Conservation (phyloP, 2,888 invertebrate genomes). For the Trisateles emortualis region DNA sequence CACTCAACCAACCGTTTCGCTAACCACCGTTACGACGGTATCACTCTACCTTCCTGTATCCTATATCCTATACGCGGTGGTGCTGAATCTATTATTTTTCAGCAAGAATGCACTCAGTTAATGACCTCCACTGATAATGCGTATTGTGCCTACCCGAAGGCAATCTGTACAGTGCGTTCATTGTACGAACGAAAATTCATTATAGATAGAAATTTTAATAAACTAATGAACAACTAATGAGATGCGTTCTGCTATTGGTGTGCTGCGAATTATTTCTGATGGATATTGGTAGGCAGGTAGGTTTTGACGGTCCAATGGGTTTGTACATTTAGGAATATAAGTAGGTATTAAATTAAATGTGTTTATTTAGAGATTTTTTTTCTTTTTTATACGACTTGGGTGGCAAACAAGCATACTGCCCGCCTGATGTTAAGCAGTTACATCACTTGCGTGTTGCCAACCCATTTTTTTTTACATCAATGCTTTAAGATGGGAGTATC, state of each 20-base stretch:
- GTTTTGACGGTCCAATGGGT: background rate
- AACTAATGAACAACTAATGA: slow-evolving; percentile 55
- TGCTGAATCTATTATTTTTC: slow-evolving; percentile 77
- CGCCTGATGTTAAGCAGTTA: no score
- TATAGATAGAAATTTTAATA: slow-evolving; percentile 62
- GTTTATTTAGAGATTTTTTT: no score
- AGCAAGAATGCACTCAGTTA: slow-evolving; percentile 80
- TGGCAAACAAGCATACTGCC: no score
- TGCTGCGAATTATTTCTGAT: background rate
- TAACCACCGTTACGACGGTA: slow-evolving; percentile 34
- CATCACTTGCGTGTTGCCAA: no score
- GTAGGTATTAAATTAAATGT: no score
- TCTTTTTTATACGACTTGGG: no score
- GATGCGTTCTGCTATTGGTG: slow-evolving; percentile 12
- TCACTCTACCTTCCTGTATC: slow-evolving; percentile 60
- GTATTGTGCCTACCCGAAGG: slow-evolving; percentile 71
- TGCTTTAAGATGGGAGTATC: no score
- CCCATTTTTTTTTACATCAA: no score
- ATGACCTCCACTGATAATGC: slow-evolving; percentile 78
- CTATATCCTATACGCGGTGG: slow-evolving; percentile 56
- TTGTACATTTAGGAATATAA: background rate
- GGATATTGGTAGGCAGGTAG: no score
- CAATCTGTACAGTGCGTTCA: slow-evolving; percentile 76
- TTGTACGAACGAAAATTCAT: slow-evolving; percentile 61
- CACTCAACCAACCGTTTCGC: background rate